Evolutionary conservation across 2,888 invertebrate genomes (phyloP).

Genomic region (Trissolcus brochymenae): DNA sequence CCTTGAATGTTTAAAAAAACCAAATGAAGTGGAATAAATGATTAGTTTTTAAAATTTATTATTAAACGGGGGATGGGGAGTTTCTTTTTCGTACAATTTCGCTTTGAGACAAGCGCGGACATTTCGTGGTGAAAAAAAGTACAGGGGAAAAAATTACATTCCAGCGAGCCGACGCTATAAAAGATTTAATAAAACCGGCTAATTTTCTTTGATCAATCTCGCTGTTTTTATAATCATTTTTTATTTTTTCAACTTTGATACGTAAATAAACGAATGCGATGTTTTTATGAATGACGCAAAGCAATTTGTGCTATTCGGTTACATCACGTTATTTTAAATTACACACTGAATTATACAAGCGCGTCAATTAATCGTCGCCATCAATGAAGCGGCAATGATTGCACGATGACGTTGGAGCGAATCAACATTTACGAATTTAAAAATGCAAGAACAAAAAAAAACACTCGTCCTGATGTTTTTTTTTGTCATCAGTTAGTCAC

Average conservation of each 20-base stretch:
- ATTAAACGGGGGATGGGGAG: no score
- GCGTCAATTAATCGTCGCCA: not conserved
- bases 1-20: no score
- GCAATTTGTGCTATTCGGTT: not conserved
- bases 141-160: not conserved
- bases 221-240: not conserved
- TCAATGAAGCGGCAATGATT: not conserved
- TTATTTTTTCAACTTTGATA: conserved; percentile 10
- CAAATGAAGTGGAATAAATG: not conserved
- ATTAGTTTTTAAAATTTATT: not conserved
- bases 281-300: not conserved
- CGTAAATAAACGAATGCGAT: conserved; percentile 3
- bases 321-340: not conserved
- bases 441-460: conserved; percentile 1
- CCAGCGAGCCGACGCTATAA: not conserved
- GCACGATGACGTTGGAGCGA: not conserved
- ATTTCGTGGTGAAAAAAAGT: no score
- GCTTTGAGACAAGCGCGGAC: not conserved
- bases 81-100: not conserved
- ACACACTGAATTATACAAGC: not conserved
- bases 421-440: not conserved
- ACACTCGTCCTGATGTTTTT: not conserved
- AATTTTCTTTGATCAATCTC: conserved; percentile 26
- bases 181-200: conserved; percentile 20
- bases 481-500: not conserved